Conservation (phyloP, 2,113 vertebrate genomes). For the Marmota flaviventris region DNA sequence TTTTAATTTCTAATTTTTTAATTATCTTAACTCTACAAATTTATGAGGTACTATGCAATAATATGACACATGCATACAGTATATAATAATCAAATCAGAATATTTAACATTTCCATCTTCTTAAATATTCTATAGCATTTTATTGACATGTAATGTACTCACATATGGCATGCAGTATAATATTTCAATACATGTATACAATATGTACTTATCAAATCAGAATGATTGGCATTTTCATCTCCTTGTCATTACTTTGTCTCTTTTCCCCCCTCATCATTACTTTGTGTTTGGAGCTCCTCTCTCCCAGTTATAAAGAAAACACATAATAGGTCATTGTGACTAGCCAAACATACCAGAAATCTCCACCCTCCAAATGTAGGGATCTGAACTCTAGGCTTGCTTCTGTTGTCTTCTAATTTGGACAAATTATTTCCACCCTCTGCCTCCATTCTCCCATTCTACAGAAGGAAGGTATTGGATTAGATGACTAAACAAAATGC, state of each 20-base stretch:
- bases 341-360: background rate
- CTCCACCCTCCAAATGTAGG: background rate
- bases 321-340: background rate
- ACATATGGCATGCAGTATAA: background rate
- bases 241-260: background rate
- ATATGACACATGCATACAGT: no score
- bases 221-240: background rate
- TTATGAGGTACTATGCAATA: no score
- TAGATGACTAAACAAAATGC: background rate
- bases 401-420: background rate
- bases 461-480: background rate
- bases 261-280: background rate
- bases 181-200: background rate
- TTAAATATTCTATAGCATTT: background rate
- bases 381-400: background rate
- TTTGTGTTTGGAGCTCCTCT: background rate
- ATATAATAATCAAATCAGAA: no score
- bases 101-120: no score
- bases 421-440: background rate
- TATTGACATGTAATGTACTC: background rate
- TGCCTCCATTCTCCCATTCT: background rate
- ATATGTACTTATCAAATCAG: background rate
- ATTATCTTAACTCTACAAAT: no score
- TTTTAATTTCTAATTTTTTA: no score
- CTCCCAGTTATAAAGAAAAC: background rate